Evolutionary conservation across 2,113 vertebrate genomes (phyloP).

Genomic region (Lasiurus cinereus): DNA sequence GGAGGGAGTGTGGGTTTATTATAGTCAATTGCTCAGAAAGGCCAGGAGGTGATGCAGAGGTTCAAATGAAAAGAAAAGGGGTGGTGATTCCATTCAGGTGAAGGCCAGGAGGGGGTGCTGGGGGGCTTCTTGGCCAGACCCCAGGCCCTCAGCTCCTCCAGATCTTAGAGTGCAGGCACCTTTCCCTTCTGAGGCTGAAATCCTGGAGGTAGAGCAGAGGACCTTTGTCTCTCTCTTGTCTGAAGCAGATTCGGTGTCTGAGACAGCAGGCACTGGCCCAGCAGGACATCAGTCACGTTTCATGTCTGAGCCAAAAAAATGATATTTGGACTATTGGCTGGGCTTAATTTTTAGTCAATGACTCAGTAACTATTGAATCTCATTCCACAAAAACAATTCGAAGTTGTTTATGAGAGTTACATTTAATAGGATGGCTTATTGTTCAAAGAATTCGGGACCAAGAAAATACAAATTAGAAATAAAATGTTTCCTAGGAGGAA

Average conservation of each 20-base stretch:
- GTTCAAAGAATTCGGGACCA: not conserved
- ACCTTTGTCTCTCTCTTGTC: not conserved
- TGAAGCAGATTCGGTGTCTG: not conserved
- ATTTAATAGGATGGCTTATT: conserved; percentile 24
- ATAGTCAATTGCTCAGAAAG: not conserved
- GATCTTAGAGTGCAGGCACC: not conserved
- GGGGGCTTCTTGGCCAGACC: not conserved
- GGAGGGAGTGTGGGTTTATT: not conserved
- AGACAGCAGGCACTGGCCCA: not conserved
- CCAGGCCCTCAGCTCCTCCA: fast-evolving
- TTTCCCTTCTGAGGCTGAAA: not conserved
- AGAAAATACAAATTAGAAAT: conserved; percentile 35
- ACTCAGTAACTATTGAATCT: not conserved
- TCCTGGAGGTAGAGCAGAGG: not conserved
- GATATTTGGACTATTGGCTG: not conserved
- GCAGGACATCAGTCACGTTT: not conserved
- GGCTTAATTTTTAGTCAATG: conserved; percentile 24
- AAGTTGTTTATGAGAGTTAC: conserved; percentile 38
- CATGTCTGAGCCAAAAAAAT: not conserved
- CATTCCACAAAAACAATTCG: not conserved
- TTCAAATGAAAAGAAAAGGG: not conserved
- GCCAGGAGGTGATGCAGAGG: not conserved
- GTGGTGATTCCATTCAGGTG: not conserved
- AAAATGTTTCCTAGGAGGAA: not conserved
- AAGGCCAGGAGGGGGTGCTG: not conserved